A percentile compares a stretch with the other conserved stretches of the same genome.
Conservation (phyloP, 2,888 invertebrate genomes). For the Cheilosia impressa region DNA sequence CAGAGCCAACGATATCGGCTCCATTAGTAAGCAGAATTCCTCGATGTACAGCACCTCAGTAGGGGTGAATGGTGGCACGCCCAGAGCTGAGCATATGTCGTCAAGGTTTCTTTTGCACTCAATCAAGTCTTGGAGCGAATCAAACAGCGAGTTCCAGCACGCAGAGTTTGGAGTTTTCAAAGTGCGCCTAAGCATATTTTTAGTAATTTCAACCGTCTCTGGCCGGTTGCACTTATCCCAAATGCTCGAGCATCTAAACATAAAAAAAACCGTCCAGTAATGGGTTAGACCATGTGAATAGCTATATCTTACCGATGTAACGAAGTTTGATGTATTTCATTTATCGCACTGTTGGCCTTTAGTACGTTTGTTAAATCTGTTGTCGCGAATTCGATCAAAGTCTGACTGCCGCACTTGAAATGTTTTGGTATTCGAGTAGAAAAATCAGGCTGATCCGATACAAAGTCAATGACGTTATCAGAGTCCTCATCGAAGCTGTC, state of each 20-base stretch:
- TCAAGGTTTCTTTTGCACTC: not conserved
- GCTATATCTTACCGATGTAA: not conserved
- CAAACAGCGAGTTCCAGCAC: not conserved
- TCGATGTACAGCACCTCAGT: conserved; percentile 6
- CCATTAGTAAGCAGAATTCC: conserved; percentile 1
- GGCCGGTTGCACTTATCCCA: conserved; percentile 16
- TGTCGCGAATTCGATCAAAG: not conserved
- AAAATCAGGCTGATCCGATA: not conserved
- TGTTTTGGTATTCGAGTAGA: not conserved
- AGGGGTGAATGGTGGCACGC: not conserved
- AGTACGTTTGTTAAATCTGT: not conserved
- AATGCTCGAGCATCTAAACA: not conserved
- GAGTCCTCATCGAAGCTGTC: not conserved
- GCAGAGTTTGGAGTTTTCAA: not conserved
- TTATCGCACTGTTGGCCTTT: not conserved
- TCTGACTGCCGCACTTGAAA: not conserved
- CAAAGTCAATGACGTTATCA: not conserved
- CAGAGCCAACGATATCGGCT: conserved; percentile 62
- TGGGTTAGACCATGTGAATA: not conserved
- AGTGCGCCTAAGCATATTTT: not conserved
- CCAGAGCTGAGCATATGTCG: not conserved
- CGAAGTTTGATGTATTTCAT: not conserved
- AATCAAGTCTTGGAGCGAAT: not conserved
- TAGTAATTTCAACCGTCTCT: not conserved
- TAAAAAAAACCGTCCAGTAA: not conserved